Evolutionary conservation across 2,888 invertebrate species (phyloP).

Genomic region (Polia nebulosa): DNA sequence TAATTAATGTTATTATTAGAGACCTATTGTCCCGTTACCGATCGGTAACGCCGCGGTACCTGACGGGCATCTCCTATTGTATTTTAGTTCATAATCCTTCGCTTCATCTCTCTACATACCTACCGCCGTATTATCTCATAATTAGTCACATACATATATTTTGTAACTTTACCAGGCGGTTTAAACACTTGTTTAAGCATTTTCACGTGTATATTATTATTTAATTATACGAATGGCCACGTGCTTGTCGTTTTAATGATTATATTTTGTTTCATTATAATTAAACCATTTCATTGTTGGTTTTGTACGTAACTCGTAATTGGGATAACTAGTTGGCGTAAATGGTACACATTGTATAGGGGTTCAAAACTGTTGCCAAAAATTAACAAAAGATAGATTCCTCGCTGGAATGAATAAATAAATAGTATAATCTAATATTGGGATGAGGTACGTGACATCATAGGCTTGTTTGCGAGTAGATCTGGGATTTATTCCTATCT

Average conservation of each 20-base stretch:
- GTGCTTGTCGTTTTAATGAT: slow-evolving; percentile 22
- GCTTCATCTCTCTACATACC: neutral
- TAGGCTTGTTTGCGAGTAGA: no score
- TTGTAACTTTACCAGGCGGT: slow-evolving; percentile 11
- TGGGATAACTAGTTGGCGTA: neutral
- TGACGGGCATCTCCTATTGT: no score
- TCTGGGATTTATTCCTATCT: no score
- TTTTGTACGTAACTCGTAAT: neutral
- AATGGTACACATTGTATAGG: neutral
- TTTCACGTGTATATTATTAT: slow-evolving; percentile 24
- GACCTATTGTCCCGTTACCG: no score
- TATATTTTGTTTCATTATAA: slow-evolving; percentile 16
- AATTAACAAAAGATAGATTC: neutral
- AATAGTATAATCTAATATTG: no score
- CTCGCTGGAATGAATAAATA: neutral
- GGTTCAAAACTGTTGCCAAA: neutral
- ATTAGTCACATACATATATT: slow-evolving; percentile 28
- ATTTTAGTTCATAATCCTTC: neutral
- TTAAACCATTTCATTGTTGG: slow-evolving; percentile 1
- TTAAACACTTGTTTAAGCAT: slow-evolving; percentile 39
- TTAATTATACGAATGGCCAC: slow-evolving; percentile 15
- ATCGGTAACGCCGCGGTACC: no score
- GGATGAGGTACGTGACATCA: no score
- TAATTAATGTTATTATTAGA: no score
- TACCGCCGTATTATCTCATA: slow-evolving; percentile 14